Evolutionary conservation across 2,888 invertebrate genomes (phyloP).

Genomic region (Cephus spinipes): DNA sequence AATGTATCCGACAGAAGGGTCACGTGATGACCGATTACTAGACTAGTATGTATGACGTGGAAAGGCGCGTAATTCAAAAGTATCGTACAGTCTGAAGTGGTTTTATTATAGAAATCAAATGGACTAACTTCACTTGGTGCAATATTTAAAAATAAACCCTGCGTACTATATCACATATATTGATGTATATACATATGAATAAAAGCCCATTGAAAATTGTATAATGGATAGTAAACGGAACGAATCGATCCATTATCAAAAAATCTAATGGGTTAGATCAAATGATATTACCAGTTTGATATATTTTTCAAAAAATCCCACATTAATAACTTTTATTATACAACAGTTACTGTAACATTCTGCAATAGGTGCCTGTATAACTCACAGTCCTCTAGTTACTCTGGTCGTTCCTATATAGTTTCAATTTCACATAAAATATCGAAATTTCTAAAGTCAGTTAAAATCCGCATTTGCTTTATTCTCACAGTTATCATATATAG

Average conservation of each 20-base stretch:
- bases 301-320: neutral
- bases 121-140: neutral
- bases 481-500: conserved; percentile 3
- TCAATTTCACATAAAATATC: neutral
- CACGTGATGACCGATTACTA: too few relatives aligned
- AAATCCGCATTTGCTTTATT: conserved; percentile 17
- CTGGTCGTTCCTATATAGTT: neutral
- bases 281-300: neutral
- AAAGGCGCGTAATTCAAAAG: too few relatives aligned
- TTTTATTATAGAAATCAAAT: neutral
- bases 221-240: neutral
- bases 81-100: neutral
- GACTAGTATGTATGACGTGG: too few relatives aligned
- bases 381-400: neutral
- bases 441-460: neutral
- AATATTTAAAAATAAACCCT: neutral
- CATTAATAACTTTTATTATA: neutral
- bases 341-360: conserved; percentile 6
- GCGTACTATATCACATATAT: neutral
- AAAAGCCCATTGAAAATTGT: neutral
- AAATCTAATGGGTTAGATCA: neutral
- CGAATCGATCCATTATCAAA: neutral
- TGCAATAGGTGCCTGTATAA: conserved; percentile 3
- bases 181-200: neutral
- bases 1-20: too few relatives aligned